Evolutionary conservation across 1,140 invertebrate species (phyloP), one percentile per base, ranked within the genome.

Genomic region (Camponotus vicinus): DNA sequence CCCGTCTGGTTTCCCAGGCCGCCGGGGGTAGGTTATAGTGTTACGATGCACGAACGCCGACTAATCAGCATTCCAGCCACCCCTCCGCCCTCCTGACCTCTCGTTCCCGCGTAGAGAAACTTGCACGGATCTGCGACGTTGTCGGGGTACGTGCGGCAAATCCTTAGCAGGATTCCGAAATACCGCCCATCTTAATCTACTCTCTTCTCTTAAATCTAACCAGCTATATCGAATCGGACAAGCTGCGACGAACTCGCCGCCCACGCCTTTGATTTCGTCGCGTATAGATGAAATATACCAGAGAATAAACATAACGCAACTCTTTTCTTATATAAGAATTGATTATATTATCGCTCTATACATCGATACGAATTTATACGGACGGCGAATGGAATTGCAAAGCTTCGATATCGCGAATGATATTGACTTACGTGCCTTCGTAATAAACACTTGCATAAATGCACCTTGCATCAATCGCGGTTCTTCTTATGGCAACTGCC

Each of bases 61-160:
- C 94, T 95, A 95, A 95, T 95, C 94, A 95, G 94, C 94, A 95
- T 95, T 95, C 93, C 94, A 94, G 91, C 91, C 91, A 90, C 90
- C 91, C 89, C 71, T 88, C 78, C 77, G 64, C 9, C 9, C 42
- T 2, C 11, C 42, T 3, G 61, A 69, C 52, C 73, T n/a, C 59
- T 59, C 82, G 63, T 61, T 61, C 67, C 40, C 59, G 52, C 75
- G 71, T 64, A 27, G 82, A 71, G 88, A 90, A 93, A 93, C 91
- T 93, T 93, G 80, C 86, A 89, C 89, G 87, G 88, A 92, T 92
- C 88, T 88, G 87, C 91, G 91, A 90, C 90, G 93, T 92, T 93
- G 92, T 94, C 92, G 91, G 85, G 85, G 90, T 94, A 95, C 94
- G 93, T 94, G 93, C 92, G 92, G 91, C 91, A 95, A 95, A 94